These are phyloP conservation scores for Drosophila tripunctata DNA, from an alignment of 2,888 invertebrate genomes.

Conservation along the genomic window DNA sequence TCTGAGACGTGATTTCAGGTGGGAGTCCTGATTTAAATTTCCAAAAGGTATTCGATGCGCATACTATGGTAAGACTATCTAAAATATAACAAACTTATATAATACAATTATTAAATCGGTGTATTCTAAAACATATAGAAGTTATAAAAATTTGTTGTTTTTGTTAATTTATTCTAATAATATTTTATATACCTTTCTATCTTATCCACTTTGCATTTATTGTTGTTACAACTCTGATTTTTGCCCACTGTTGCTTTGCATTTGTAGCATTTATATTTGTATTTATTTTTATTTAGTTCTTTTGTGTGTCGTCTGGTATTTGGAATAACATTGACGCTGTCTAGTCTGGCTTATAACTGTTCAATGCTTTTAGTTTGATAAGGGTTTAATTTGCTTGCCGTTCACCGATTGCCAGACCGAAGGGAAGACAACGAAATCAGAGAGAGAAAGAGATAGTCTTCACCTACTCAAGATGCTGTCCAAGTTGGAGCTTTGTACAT, in stretches of 20 bases:
- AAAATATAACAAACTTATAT: background rate
- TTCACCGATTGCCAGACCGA: constrained; percentile 6
- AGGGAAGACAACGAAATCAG: background rate
- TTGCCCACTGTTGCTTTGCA: constrained; percentile 9
- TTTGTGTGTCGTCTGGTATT: constrained; percentile 19
- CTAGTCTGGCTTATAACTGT: constrained; percentile 60
- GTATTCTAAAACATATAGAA: no score
- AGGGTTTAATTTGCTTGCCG: constrained; percentile 61
- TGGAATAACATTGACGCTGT: constrained; percentile 36
- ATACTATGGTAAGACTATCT: background rate
- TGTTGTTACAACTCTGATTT: background rate
- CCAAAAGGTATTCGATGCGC: constrained; percentile 16
- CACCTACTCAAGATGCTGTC: constrained; percentile 8
- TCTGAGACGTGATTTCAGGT: constrained; percentile 52
- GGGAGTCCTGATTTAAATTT: constrained; percentile 47
- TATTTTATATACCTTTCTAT: no score
- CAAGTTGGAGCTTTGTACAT: constrained; percentile 18
- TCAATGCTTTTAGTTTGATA: constrained; percentile 71
- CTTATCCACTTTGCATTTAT: background rate
- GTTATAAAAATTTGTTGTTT: no score
- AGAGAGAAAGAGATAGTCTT: background rate
- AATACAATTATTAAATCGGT: no score
- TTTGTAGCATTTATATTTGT: constrained; percentile 4
- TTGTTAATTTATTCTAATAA: no score
- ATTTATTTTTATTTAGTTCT: constrained; percentile 20